phyloP scores from a whole-genome alignment of 2,888 invertebrate species.

The Listrodromus nycthemerus region DNA sequence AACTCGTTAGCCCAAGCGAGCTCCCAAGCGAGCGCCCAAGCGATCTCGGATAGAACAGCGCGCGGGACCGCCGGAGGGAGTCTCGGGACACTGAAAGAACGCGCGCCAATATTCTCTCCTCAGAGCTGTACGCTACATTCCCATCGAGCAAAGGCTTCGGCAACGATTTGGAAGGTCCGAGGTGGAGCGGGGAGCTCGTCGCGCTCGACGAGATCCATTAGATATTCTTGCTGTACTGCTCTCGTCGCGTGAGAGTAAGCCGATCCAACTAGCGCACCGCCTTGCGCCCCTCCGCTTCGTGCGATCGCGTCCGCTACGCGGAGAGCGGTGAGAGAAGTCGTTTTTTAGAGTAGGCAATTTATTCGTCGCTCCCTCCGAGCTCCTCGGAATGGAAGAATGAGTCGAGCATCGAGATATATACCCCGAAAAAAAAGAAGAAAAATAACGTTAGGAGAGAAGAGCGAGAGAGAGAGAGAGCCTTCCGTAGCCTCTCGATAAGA shows the following conservation, averaged over 20 bases:
- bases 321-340: conserved; percentile 50
- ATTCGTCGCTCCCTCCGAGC: conserved; percentile 2
- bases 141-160: conserved; percentile 16
- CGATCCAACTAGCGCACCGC: neutral
- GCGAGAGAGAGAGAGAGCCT: neutral
- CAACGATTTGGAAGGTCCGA: neutral
- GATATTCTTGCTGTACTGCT: conserved; percentile 18
- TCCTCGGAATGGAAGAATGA: conserved; percentile 7
- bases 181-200: neutral
- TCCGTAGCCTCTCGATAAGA: neutral
- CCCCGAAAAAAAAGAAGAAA: neutral
- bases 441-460: neutral
- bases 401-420: neutral
- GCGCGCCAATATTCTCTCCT: conserved; percentile 40
- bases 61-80: neutral
- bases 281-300: neutral
- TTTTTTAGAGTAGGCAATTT: conserved; percentile 16
- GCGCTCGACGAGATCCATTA: conserved; percentile 18
- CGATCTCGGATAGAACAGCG: conserved; percentile 37
- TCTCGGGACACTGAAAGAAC: conserved; percentile 9
- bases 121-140: conserved; percentile 28
- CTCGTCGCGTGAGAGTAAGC: conserved; percentile 5
- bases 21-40: conserved; percentile 58
- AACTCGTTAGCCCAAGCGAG: conserved; percentile 76
- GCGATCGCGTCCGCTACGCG: conserved; percentile 30